Percentiles rank a stretch among this genome's conserved stretches.
Evolutionary conservation across 2,888 invertebrate species (phyloP).

Genomic region (Tortricodes alternella): DNA sequence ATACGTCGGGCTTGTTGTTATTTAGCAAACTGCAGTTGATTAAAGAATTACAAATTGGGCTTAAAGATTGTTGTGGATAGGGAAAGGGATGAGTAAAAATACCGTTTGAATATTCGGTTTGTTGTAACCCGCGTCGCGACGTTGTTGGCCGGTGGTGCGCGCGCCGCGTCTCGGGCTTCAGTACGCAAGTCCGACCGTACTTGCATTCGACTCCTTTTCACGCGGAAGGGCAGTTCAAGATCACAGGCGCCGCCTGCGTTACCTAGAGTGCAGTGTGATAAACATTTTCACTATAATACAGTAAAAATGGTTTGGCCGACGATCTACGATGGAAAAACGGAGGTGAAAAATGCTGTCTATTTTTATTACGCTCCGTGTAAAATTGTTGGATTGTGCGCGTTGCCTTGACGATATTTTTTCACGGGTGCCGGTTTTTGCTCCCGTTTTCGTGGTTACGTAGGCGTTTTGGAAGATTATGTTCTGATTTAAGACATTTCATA

Average conservation of each 20-base stretch:
- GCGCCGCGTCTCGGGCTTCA: constrained; percentile 53
- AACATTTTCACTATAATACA: constrained; percentile 48
- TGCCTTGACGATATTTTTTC: constrained; percentile 50
- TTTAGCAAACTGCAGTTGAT: constrained; percentile 30
- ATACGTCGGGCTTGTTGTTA: constrained; percentile 35
- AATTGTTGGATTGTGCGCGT: constrained; percentile 35
- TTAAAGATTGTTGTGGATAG: background rate
- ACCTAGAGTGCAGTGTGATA: constrained; percentile 58
- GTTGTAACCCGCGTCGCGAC: constrained; percentile 63
- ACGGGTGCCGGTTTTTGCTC: constrained; percentile 41
- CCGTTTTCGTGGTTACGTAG: constrained; percentile 20
- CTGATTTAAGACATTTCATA: background rate
- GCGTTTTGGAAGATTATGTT: background rate
- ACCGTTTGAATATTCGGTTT: constrained; percentile 19
- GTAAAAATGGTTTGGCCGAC: constrained; percentile 75
- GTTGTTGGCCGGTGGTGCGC: constrained; percentile 37
- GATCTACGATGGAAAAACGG: constrained; percentile 66
- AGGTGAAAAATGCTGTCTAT: constrained; percentile 64
- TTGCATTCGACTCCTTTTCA: constrained; percentile 68
- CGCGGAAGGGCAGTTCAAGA: constrained; percentile 82
- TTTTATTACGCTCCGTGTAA: constrained; percentile 40
- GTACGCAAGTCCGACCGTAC: constrained; percentile 68
- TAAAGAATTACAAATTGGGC: background rate
- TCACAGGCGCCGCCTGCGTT: constrained; percentile 68
- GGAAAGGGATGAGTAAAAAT: constrained; percentile 14